Evolutionary conservation across 2,797 vertebrate genomes (phyloP), one percentile per base, ranked within the genome.

Genomic region (Linurgus olivaceus): DNA sequence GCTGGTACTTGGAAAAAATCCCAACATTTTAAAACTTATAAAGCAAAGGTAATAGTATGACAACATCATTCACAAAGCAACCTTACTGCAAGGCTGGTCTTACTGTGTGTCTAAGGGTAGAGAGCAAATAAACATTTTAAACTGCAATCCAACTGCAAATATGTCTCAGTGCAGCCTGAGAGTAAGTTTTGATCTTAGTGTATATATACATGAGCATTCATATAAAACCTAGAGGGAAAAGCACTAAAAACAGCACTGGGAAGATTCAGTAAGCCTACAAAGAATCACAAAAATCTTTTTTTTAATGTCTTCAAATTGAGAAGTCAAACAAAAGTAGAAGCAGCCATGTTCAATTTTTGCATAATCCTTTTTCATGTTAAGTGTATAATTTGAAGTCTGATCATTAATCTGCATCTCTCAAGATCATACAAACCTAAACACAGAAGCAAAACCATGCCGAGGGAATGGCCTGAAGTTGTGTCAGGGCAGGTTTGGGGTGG

Each of bases 131-230:
- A 75, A 35, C 11, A 47, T 37, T 88, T 79, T 21, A n/a, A 58
- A 88, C 12, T 48, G 14, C 37, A 74, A 66, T 24, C 9, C 35
- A 58, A 13, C n/a, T 40, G 13, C 10, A 71, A 72, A 33, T 25
- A 3, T 6, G 3, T 5, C 35, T 57, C 38, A 24, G 29, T 14
- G 19, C 23, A 59, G 44, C 13, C 37, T 62, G 35, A 13, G 4
- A 37, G 29, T 9, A 37, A 7, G 2, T 45, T 85, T 54, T 79
- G 15, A 23, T 50, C 25, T 44, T 14, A 10, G 5, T 7, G 5
- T 17, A 14, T 6, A 9, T 24, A 10, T 29, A 4, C 12, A 74
- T 2, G 6, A 59, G 10, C 0, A 2, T 11, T 38, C 13, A 26
- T 28, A 57, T 21, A 74, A 72, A 90, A 48, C 7, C 37, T 18